These are phyloP conservation scores for Caenorhabditis sulstoni DNA, from an alignment of 2,888 invertebrate genomes.

Conservation along the genomic window DNA sequence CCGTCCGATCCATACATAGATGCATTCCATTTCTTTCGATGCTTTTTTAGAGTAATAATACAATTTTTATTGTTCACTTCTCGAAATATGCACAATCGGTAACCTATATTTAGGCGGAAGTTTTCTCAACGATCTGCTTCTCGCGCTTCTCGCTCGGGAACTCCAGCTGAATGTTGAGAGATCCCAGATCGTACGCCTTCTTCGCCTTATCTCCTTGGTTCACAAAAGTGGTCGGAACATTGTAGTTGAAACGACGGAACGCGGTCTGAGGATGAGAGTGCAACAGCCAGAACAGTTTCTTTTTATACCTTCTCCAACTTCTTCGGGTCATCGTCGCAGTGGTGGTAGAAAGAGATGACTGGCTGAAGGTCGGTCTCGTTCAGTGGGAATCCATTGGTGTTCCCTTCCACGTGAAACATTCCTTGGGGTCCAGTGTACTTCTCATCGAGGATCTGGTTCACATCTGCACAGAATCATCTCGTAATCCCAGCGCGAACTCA, in stretches of 20 bases:
- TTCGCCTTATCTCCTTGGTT: slow-evolving; percentile 69
- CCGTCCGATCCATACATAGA: slow-evolving; percentile 35
- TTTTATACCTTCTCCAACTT: slow-evolving; percentile 69
- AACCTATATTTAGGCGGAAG: slow-evolving; percentile 1
- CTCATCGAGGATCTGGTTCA: slow-evolving; percentile 66
- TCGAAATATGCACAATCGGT: not conserved
- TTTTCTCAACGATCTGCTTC: slow-evolving; percentile 63
- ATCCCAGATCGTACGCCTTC: slow-evolving; percentile 69
- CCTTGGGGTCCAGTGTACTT: slow-evolving; percentile 60
- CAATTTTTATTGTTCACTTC: slow-evolving; percentile 12
- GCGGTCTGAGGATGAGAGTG: slow-evolving; percentile 68
- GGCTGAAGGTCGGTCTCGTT: slow-evolving; percentile 68
- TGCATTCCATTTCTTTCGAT: slow-evolving; percentile 43
- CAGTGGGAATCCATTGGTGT: slow-evolving; percentile 68
- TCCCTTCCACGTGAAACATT: slow-evolving; percentile 71
- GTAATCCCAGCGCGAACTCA: not conserved
- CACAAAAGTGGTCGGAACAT: slow-evolving; percentile 64
- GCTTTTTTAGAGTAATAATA: slow-evolving; percentile 10
- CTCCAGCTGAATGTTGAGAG: slow-evolving; percentile 68
- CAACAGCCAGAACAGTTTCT: too few species aligned
- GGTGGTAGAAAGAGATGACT: slow-evolving; percentile 66
- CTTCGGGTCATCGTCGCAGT: slow-evolving; percentile 67
- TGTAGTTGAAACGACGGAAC: slow-evolving; percentile 68
- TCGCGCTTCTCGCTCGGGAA: slow-evolving; percentile 70
- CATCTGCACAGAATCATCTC: slow-evolving; percentile 42